Base-by-base conservation (phyloP, 2,113 vertebrate species). In the Phalacrocorax carbo region DNA sequence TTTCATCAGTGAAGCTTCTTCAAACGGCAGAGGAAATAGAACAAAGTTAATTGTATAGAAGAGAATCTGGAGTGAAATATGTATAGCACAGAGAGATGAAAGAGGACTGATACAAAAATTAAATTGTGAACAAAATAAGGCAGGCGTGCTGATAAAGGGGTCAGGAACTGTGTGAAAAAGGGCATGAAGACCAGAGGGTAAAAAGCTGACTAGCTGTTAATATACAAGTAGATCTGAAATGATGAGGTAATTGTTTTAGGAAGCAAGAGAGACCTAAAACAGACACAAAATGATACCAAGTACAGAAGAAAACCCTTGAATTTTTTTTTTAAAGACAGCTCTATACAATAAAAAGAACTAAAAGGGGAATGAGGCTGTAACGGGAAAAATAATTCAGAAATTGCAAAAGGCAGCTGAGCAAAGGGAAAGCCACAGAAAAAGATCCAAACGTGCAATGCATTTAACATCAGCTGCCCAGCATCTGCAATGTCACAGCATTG, bases 401-500 rank as follows among this genome's bases (percentile, higher is more conserved):
- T 81, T 77, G 79, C 42, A 88, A 75, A 94, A 96, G 71, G 64
- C n/a, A 34, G 69, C 58, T 60, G 40, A 94, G 78, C 54, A 90
- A 70, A 71, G 54, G 49, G 29, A 93, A 93, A 94, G 75, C 92
- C 46, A 94, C 78, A 85, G 91, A 78, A 91, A 95, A 71, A 82
- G 58, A 86, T 80, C 48, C 44, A 90, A 94, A 95, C 5, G 58
- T 96, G 91, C 66, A 72, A 55, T 48, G 75, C 95, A 92, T 97
- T 94, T 91, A 95, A 62, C 86, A 91, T 72, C 83, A 87, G 78
- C 93, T 93, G 71, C 84, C 86, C 94, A 86, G 86, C 81, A 73
- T 66, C 94, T 91, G 78, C 96, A 91, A 83, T 91, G 97, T 96
- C 93, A 95, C 84, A 60, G 82, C 89, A 96, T 93, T 97, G 96